Base-by-base conservation (phyloP, 2,888 invertebrate species). In the Tetranychus piercei region DNA sequence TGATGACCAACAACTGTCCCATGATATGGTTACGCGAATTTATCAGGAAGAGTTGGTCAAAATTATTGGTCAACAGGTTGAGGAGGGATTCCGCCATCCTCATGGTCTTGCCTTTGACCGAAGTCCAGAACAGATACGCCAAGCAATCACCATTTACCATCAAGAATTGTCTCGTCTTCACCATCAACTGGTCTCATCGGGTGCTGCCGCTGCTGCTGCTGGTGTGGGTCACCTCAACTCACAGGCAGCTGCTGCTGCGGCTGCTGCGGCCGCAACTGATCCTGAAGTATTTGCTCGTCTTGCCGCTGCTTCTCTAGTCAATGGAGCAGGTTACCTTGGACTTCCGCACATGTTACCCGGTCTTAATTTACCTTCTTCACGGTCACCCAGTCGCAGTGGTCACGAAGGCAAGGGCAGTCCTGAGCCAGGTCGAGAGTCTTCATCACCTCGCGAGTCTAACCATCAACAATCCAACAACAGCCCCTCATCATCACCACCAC, bases 1-100 rank as follows among this genome's bases (percentile, higher is more conserved):
- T 55, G 55, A 55, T 55, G 15, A 55, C 7, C 9, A 55, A 55
- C 55, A 55, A 55, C 0, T 15, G 9, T 55, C 55, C 15, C 94
- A 95, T 82, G 96, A 97, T 82, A 94, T 94, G 83, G 92, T 95
- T 80, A 89, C 91, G 69, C 87, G 93, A 81, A 92, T 95, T 81
- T 95, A 95, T 82, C 94, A 95, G 81, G 94, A 94, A 81, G 94
- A 96, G 82, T 85, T 95, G 77, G 90, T 92, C 76, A 95, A 95
- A 82, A 87, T 97, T 75, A 93, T 94, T 88, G 91, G 82, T 55
- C 81, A 81, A 76, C 77, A 79, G 44, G 78, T 78, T 15, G 79
- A 79, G 73, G 79, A 79, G 73, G 78, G 79, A 15, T 79, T 79
- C 73, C 77, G 78, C 44, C 77, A 77, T 65, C 77, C 78, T 18